Conservation (phyloP, 2,888 invertebrate species). For the Drosophila gaucha region DNA sequence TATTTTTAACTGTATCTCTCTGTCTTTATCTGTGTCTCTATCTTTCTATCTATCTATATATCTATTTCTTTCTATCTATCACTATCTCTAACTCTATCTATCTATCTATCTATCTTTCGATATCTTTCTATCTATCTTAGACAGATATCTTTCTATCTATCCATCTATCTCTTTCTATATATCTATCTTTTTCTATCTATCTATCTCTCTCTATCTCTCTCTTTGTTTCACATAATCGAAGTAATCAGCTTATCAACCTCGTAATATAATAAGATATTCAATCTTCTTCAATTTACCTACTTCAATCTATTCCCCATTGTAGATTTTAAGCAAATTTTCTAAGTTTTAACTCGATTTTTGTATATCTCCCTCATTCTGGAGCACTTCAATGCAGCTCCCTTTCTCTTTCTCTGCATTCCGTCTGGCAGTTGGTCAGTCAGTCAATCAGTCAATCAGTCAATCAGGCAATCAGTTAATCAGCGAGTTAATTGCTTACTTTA, state of each 20-base stretch:
- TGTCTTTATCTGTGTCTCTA: too few species aligned
- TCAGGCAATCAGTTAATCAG: conserved; percentile 36
- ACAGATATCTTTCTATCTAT: too few species aligned
- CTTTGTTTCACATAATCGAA: too few species aligned
- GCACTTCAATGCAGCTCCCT: not conserved
- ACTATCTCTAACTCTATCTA: too few species aligned
- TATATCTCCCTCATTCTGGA: conserved; percentile 8
- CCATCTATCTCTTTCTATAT: too few species aligned
- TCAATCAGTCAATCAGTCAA: conserved; percentile 37
- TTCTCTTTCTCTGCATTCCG: not conserved
- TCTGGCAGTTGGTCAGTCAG: conserved; percentile 22
- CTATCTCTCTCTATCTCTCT: too few species aligned
- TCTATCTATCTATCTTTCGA: too few species aligned
- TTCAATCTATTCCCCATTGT: not conserved
- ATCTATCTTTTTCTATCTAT: too few species aligned
- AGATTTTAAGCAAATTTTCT: not conserved
- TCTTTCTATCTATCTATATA: too few species aligned
- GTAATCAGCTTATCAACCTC: not conserved
- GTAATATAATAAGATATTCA: not conserved
- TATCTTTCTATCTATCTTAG: too few species aligned
- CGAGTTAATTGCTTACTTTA: conserved; percentile 38
- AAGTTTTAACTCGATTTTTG: not conserved
- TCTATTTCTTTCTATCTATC: too few species aligned
- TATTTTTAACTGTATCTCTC: too few species aligned
- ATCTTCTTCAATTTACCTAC: not conserved